Conservation (phyloP, 1,140 invertebrate species). For the Bombus waltoni region DNA sequence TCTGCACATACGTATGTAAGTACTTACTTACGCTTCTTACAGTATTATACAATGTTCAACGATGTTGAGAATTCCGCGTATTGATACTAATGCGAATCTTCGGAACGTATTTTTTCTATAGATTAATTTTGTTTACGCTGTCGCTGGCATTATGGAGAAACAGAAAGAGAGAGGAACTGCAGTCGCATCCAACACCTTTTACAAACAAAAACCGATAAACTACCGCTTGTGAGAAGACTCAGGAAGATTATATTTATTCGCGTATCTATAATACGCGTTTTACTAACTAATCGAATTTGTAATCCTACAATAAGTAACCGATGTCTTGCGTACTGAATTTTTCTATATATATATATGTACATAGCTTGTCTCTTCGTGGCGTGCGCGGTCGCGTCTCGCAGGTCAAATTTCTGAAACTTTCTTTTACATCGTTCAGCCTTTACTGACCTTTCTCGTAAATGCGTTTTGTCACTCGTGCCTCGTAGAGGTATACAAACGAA, state of each 20-base stretch:
- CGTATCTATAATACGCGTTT: neutral
- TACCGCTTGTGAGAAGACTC: neutral
- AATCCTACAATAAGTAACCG: neutral
- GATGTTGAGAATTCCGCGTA: neutral
- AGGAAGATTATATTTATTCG: neutral
- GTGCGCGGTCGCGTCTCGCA: too few species aligned
- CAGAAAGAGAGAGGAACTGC: neutral
- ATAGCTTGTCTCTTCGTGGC: neutral
- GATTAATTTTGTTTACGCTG: neutral
- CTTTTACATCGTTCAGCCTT: neutral
- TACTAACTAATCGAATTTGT: neutral
- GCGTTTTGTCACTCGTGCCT: neutral
- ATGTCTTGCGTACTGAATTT: neutral
- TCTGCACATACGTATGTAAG: neutral
- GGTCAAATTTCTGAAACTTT: constrained; percentile 2
- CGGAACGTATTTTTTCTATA: neutral
- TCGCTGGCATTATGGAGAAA: neutral
- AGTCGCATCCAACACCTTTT: neutral
- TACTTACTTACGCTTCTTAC: neutral
- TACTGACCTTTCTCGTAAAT: neutral
- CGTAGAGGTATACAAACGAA: too few species aligned
- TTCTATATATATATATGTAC: too few species aligned
- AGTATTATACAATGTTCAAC: neutral
- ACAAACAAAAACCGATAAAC: neutral
- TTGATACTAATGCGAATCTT: neutral